phyloP scores from a whole-genome alignment of 2,888 invertebrate genomes.

The Alloscopus bannaensis region DNA sequence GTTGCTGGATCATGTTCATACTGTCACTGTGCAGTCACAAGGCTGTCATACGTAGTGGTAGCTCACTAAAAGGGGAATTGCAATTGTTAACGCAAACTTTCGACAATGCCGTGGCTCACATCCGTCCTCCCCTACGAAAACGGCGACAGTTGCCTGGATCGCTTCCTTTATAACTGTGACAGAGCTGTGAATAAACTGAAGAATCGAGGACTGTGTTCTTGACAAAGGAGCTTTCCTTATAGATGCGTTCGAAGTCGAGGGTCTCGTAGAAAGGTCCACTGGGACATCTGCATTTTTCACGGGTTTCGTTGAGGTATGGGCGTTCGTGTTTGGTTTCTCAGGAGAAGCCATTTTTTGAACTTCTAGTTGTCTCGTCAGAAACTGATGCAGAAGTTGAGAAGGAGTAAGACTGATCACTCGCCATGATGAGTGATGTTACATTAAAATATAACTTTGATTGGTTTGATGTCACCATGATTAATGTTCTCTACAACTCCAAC shows the following conservation, averaged over 20 bases:
- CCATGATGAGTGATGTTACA: no score
- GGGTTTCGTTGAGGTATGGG: not conserved
- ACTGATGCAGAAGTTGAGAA: no score
- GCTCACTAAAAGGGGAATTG: not conserved
- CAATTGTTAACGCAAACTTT: not conserved
- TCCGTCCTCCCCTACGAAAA: not conserved
- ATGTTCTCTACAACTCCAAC: no score
- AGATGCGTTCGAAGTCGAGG: not conserved
- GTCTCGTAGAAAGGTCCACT: no score
- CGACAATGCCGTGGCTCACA: conserved; percentile 13
- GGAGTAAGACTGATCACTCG: no score
- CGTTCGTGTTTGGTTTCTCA: not conserved
- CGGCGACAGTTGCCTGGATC: no score
- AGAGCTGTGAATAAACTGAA: not conserved
- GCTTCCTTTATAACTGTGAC: not conserved
- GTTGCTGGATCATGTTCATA: no score
- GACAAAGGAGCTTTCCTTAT: not conserved
- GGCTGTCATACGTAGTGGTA: no score
- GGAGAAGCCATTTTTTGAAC: not conserved
- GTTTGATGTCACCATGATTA: no score
- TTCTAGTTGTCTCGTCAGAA: no score
- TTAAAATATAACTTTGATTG: no score
- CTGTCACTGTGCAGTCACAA: no score
- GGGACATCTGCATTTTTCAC: not conserved
- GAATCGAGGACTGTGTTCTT: not conserved